Percentiles rank a stretch among this genome's conserved stretches.
These are phyloP conservation scores for Nephrotoma flavescens DNA, from an alignment of 2,888 invertebrate genomes.

Conservation along the genomic window DNA sequence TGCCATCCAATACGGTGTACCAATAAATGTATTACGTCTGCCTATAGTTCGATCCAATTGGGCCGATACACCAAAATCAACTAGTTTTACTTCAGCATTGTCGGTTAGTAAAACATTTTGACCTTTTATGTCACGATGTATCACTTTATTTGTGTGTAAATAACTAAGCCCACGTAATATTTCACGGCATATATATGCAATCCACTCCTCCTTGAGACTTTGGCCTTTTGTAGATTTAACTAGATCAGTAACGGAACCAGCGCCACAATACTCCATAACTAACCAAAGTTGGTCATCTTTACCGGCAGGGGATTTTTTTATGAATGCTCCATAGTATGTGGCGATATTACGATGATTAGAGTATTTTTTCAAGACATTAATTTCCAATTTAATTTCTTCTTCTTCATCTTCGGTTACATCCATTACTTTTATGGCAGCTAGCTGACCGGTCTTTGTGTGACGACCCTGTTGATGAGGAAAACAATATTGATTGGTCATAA, in stretches of 20 bases:
- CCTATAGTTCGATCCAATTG: constrained; percentile 99
- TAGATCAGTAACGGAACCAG: constrained; percentile 96
- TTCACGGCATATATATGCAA: constrained; percentile 97
- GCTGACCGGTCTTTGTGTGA: constrained; percentile 97
- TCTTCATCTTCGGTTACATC: constrained; percentile 99
- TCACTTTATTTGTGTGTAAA: constrained; percentile 96
- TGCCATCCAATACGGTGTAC: constrained; percentile 98
- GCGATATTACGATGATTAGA: constrained; percentile 99
- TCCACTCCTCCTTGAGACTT: constrained; percentile 98
- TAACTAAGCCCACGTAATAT: constrained; percentile 90
- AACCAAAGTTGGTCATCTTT: constrained; percentile 99
- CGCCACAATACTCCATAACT: constrained; percentile 99
- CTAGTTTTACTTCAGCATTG: constrained; percentile 98
- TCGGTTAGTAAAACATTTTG: constrained; percentile 99
- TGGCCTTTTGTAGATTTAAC: constrained; percentile 99
- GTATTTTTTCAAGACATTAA: constrained; percentile 98
- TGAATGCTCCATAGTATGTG: constrained; percentile 99
- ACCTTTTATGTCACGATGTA: constrained; percentile 98
- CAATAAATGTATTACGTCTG: constrained; percentile 96
- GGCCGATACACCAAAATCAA: constrained; percentile 98
- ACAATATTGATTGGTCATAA: neutral
- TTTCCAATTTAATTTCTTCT: constrained; percentile 99
- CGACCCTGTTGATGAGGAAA: constrained; percentile 57
- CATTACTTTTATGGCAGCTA: constrained; percentile 99
- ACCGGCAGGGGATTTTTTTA: constrained; percentile 95